phyloP scores from a whole-genome alignment of 2,797 vertebrate genomes.

The Clarias laeviceps region DNA sequence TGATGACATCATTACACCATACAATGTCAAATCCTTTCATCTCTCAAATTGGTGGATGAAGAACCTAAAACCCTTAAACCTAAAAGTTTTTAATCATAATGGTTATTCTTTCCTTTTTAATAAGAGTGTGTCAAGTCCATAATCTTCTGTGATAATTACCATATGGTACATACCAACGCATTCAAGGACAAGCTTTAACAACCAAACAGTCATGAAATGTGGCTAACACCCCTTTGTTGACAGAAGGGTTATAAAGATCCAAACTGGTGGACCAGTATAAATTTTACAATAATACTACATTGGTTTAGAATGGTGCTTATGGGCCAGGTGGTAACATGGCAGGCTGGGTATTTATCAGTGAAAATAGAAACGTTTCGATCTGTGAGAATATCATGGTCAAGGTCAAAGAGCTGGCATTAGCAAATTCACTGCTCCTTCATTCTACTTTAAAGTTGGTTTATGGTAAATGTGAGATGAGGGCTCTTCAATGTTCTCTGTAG shows the following conservation, averaged over 20 bases:
- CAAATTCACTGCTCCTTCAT: background rate
- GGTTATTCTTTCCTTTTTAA: background rate
- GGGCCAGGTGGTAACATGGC: background rate
- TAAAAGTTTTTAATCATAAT: too few relatives aligned
- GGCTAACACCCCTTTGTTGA: background rate
- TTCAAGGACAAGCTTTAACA: background rate
- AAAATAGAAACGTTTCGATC: background rate
- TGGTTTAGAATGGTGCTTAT: background rate
- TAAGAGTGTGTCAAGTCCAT: background rate
- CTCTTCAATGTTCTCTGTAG: background rate
- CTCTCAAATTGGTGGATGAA: too few relatives aligned
- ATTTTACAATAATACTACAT: background rate
- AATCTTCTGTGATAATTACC: background rate
- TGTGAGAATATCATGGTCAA: background rate
- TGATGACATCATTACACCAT: background rate
- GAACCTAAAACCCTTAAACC: background rate
- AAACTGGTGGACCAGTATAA: background rate
- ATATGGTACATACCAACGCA: background rate
- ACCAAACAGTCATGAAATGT: background rate
- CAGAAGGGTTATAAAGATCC: background rate
- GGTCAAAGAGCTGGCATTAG: background rate
- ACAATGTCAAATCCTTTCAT: background rate
- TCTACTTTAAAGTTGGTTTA: background rate
- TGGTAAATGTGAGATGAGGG: background rate
- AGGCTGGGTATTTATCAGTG: background rate